Conservation (phyloP, 2,888 invertebrate genomes). For the Branchellion lobata region DNA sequence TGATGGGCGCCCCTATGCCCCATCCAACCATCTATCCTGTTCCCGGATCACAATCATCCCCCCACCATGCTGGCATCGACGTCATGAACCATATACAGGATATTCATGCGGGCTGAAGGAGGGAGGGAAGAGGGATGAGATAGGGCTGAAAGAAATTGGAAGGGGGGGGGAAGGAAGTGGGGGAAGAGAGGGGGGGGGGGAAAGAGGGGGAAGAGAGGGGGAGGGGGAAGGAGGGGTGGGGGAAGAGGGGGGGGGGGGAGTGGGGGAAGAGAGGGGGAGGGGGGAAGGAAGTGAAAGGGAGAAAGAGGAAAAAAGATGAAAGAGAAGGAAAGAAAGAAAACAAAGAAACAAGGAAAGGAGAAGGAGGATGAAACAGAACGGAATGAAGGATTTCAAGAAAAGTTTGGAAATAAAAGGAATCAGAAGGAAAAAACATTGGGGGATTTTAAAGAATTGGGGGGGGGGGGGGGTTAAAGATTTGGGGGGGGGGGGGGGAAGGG, state of each 20-base stretch:
- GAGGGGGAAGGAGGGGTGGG: background rate
- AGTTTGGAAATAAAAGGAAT: too few species aligned
- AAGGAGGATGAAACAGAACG: background rate
- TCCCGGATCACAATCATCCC: constrained; percentile 62
- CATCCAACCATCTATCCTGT: constrained; percentile 60
- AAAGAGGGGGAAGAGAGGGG: background rate
- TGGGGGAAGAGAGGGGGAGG: too few species aligned
- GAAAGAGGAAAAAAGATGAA: too few species aligned
- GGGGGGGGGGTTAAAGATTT: too few species aligned
- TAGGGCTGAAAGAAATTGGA: background rate
- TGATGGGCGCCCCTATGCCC: constrained; percentile 61
- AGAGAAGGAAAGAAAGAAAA: too few species aligned
- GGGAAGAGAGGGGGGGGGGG: background rate
- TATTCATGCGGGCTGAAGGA: constrained; percentile 58
- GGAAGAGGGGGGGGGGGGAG: background rate
- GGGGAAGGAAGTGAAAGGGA: too few species aligned
- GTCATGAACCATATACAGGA: constrained; percentile 61
- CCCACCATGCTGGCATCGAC: constrained; percentile 59
- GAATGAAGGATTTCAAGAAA: too few species aligned
- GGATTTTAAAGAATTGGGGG: too few species aligned
- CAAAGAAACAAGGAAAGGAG: background rate
- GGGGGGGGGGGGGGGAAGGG: too few species aligned
- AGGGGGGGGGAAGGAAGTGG: background rate
- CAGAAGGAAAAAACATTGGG: too few species aligned
- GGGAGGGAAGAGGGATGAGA: background rate